Evolutionary conservation across 2,888 invertebrate species (phyloP).

Genomic region (Agonum fuliginosum): DNA sequence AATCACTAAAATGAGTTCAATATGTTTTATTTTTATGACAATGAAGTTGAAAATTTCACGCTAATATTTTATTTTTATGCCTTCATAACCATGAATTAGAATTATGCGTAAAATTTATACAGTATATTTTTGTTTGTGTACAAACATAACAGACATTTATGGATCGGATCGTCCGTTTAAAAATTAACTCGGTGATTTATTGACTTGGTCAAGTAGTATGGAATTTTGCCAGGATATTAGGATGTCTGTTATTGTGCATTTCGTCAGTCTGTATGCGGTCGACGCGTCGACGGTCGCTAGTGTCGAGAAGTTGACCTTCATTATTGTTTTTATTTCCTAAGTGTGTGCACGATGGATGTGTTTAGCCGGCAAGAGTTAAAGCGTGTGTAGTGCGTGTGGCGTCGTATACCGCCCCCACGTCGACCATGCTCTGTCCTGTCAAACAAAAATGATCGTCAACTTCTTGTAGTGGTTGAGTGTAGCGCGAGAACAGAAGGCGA

Average conservation of each 20-base stretch:
- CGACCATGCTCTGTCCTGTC: slow-evolving; percentile 72
- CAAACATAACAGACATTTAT: too few relatives aligned
- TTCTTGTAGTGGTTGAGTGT: slow-evolving; percentile 77
- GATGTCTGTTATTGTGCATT: background rate
- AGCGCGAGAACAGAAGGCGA: slow-evolving; percentile 8
- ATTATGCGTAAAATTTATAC: too few relatives aligned
- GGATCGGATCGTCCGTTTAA: too few relatives aligned
- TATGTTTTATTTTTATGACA: too few relatives aligned
- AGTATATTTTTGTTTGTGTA: too few relatives aligned
- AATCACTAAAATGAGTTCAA: background rate
- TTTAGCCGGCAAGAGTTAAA: background rate
- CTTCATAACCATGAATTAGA: too few relatives aligned
- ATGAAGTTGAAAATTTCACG: background rate
- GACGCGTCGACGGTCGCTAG: slow-evolving; percentile 15
- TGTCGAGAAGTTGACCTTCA: slow-evolving; percentile 97
- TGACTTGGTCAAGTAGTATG: too few relatives aligned
- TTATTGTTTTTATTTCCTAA: slow-evolving; percentile 81
- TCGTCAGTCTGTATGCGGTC: background rate
- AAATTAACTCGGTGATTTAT: too few relatives aligned
- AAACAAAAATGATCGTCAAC: slow-evolving; percentile 93
- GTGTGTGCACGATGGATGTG: slow-evolving; percentile 64
- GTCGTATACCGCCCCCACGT: slow-evolving; percentile 6
- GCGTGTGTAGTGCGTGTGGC: too few relatives aligned
- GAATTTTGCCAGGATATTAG: too few relatives aligned
- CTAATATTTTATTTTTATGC: background rate